Evolutionary conservation across 2,797 vertebrate genomes (phyloP), one percentile per base, ranked within the genome.

Genomic region (Sebastes cheni): DNA sequence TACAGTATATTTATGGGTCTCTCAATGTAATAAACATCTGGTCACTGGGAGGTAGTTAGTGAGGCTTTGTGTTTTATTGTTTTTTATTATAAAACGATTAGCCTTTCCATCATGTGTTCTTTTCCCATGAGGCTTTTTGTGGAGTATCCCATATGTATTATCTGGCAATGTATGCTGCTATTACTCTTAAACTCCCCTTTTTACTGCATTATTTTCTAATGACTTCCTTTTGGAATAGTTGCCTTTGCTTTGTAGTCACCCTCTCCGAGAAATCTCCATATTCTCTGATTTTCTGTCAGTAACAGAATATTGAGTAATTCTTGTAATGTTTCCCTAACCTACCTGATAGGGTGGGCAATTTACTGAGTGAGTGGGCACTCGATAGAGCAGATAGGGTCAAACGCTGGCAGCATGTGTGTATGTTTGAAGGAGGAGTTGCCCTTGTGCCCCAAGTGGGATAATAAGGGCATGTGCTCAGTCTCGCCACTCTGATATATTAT

Each of bases 391-490:
- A 81, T 27, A 8, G 13, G n/a, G 3, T 62, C 74, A 68, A 67
- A 69, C 4, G 27, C 61, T 65, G 29, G 18, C 34, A 56, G 58
- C 36, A 46, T 56, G 52, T 67, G 46, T 59, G 25, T 62, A 8
- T 58, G 34, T 36, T 23, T 81, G 80, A 75, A 75, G 68, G 60
- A 75, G 75, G 71, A 79, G 56, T 56, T 82, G 72, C 30, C 61
- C 22, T 82, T 82, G 29, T 79, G 71, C 18, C 61, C 72, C 3
- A 25, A 77, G 85, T 68, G 61, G n/a, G 72, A 80, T 85, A 81
- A 83, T 79, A 81, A 79, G 39, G 52, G 29, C 52, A 65, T 36
- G 30, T 60, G 55, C 65, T 83, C 39, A 34, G 61, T 52, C 34
- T 79, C 20, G n/a, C 34, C 52, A 32, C 59, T 69, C 34, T 73